Base-by-base conservation (phyloP, 2,113 vertebrate species). In the Zosterops pallidus region DNA sequence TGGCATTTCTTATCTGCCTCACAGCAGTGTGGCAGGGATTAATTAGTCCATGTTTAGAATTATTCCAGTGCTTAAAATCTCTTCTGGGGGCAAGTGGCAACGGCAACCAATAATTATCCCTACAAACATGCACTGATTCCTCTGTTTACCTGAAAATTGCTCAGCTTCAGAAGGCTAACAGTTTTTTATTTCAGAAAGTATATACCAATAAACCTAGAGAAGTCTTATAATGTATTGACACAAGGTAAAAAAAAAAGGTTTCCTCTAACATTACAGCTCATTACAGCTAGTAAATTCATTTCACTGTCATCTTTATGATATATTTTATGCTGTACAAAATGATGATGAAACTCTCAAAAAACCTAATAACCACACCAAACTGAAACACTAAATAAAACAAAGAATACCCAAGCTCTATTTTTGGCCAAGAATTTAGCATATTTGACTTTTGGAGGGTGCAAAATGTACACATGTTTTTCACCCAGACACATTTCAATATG, bases 41-140 rank as follows among this genome's bases (percentile, higher is more conserved):
- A 96, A 94, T 89, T 90, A 95, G 59, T 26, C 33, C 16, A 4
- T 46, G 25, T 65, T 92, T 87, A 68, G 91, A 94, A 90, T 69
- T 70, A 85, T 49, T 82, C 9, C 52, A 87, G 22, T 35, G 12
- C 44, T 75, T 52, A 68, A 87, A 94, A 75, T 75, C 69, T 83
- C 56, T 75, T 37, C 57, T 46, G 41, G 88, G 28, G 76, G n/a
- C 50, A 92, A 93, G 62, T 42, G 50, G 46, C 41, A 89, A 89
- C 18, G 68, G 59, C 60, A 81, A 37, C 70, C 63, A 67, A 23
- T 91, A 78, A 93, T 92, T 90, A 92, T 70, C 39, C 75, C 14
- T 37, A 41, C 42, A 92, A 90, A 94, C 29, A 72, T 46, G 39
- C 35, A 28, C 50, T 80, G 72, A 94, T 81, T 90, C 90, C 68